Base-by-base conservation (phyloP, 2,888 invertebrate species). In the Drosophila gaucha region DNA sequence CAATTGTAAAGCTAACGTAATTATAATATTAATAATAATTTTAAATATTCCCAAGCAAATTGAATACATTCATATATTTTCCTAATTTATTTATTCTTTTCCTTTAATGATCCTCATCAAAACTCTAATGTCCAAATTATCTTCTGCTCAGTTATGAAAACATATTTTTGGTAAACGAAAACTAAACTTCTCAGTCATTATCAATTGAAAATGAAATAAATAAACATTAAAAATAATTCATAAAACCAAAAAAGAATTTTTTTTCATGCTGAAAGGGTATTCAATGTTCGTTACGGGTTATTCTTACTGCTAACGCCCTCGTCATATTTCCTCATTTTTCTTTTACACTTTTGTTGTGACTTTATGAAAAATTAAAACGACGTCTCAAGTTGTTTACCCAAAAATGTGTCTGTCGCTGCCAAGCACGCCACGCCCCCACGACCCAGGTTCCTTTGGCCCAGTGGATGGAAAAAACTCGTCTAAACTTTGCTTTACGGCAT, bases 361-460 rank as follows among this genome's bases (percentile, higher is more conserved):
- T 88, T 88, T 62, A 76, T 83, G 71, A 75, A 73, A 83, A 84
- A 84, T 88, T 80, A 67, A 84, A 77, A 72, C 66, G 70, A 60
- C 65, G 74, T 69, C 85, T 87, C 79, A 88, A 88, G 74, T 78
- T 85, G 89, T 89, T 85, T 85, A 85, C 89, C 67, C 71, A 67
- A 85, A 84, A 70, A 72, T 66, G 78, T 67, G 58, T 51, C 56
- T 69, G 62, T 52, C 66, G 66, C 64, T 68, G 26, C 26, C 58
- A 38, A 62, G 36, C 8, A 9, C 28, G 24, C 10, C 26, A 41
- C 30, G 47, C 26, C 57, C 43, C 10, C 31, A 30, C 33, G 26
- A 26, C 49, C 36, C 47, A 46, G 9, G 22, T 33, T 16, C 6
- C n/a, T 33, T 43, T 18, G 20, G 26, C 54, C 52, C 12, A 46